Conservation (phyloP, 92 coral and sea anemone genomes). For the Diadumene lineata region DNA sequence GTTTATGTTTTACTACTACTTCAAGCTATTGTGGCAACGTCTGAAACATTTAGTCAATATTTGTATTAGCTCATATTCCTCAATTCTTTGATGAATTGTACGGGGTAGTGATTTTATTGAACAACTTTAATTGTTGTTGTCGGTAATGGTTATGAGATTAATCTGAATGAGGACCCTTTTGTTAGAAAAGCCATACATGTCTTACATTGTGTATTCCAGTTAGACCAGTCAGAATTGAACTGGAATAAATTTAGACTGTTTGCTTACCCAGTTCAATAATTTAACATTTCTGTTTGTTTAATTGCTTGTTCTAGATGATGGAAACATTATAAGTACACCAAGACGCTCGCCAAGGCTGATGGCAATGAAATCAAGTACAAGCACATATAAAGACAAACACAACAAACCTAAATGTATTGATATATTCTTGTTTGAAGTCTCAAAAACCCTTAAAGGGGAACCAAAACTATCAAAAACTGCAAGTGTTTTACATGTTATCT, state of each 20-base stretch:
- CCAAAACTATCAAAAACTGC: conserved; percentile 27
- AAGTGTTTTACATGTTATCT: conserved; percentile 17
- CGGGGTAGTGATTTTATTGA: no score
- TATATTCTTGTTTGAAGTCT: conserved; percentile 25
- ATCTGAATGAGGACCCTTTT: no score
- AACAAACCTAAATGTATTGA: conserved; percentile 18
- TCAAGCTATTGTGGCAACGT: no score
- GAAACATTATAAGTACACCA: conserved; percentile 8
- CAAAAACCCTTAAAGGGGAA: conserved; percentile 15
- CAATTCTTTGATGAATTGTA: no score
- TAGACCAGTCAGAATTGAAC: no score
- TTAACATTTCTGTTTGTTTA: no score
- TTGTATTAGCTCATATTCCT: no score
- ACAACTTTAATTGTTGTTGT: conserved; percentile 25
- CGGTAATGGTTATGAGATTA: conserved; percentile 8
- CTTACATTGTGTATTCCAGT: no score
- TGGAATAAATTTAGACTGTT: conserved; percentile 13
- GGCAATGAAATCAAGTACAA: conserved; percentile 25
- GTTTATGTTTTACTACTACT: no score
- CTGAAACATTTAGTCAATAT: no score
- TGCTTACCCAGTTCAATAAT: conserved; percentile 10
- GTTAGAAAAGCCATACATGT: no score
- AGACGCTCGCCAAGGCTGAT: conserved; percentile 29
- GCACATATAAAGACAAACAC: conserved; percentile 18
- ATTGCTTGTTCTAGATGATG: conserved; percentile 5